Percentiles rank a stretch among this genome's conserved stretches.
Evolutionary conservation across 1,140 invertebrate genomes (phyloP).

Genomic region (Leptinotarsa defecta): DNA sequence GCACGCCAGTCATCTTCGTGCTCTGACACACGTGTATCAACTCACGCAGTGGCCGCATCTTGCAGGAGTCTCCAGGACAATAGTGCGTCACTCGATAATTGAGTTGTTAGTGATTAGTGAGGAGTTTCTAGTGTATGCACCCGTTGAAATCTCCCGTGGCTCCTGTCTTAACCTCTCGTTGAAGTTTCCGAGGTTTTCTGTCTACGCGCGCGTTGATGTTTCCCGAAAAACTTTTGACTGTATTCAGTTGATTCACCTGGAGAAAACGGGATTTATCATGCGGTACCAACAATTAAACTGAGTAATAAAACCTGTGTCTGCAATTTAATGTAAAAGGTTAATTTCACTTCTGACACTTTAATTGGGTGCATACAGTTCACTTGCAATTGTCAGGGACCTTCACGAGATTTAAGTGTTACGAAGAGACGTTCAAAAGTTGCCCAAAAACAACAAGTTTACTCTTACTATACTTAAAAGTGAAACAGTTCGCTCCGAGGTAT

Average conservation of each 20-base stretch:
- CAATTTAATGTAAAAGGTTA: conserved; percentile 27
- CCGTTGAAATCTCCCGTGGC: conserved; percentile 14
- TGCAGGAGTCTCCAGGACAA: conserved; percentile 4
- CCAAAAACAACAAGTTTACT: conserved; percentile 30
- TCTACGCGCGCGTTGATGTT: conserved; percentile 5
- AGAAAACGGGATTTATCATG: not conserved
- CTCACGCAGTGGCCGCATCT: not conserved
- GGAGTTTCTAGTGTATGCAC: conserved; percentile 25
- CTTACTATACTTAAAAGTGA: conserved; percentile 34
- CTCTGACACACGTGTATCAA: conserved; percentile 35
- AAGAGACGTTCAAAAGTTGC: conserved; percentile 30
- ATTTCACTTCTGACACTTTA: conserved; percentile 31
- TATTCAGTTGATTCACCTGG: not conserved
- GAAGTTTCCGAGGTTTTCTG: conserved; percentile 26
- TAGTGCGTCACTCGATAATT: conserved; percentile 6
- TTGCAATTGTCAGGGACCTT: conserved; percentile 25
- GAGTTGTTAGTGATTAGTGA: conserved; percentile 7
- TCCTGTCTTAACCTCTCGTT: conserved; percentile 13
- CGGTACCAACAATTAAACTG: not conserved
- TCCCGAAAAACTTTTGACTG: not conserved
- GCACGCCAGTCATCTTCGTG: conserved; percentile 28
- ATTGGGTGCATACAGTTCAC: conserved; percentile 34
- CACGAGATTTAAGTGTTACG: conserved; percentile 27
- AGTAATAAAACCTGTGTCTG: conserved; percentile 8
- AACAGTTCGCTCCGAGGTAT: conserved; percentile 31